Evolutionary conservation across 2,797 vertebrate genomes (phyloP).

Genomic region (Centropyge bicolor): DNA sequence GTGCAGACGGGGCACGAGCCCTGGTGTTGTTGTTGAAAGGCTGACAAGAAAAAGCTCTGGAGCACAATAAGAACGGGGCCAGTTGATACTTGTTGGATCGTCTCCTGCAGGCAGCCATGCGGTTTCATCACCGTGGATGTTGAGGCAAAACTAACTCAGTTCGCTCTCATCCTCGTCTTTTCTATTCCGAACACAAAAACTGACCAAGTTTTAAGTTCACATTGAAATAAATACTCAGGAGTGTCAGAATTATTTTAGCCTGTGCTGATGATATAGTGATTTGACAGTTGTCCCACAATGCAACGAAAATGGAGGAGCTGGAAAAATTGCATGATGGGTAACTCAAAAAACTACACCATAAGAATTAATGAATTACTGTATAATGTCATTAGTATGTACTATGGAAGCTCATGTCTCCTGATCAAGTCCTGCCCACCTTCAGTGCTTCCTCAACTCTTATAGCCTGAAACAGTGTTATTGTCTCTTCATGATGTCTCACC

Average conservation of each 20-base stretch:
- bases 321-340: background rate
- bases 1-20: background rate
- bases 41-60: constrained; percentile 10
- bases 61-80: constrained; percentile 31
- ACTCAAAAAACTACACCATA: no score
- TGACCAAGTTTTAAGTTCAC: background rate
- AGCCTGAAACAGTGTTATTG: background rate
- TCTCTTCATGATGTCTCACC: constrained; percentile 1
- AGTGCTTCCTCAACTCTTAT: background rate
- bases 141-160: background rate
- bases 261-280: background rate
- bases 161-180: background rate
- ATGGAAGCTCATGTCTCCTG: background rate
- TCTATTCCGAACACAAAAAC: background rate
- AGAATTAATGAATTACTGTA: no score
- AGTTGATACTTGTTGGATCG: constrained; percentile 39
- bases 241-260: background rate
- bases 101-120: constrained; percentile 1
- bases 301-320: background rate
- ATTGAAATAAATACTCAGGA: background rate
- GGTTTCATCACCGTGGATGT: constrained; percentile 15
- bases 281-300: background rate
- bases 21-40: constrained; percentile 23
- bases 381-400: no score
- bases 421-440: background rate